Evolutionary conservation across 1,140 invertebrate species (phyloP).

Genomic region (Heliconius melpomene): DNA sequence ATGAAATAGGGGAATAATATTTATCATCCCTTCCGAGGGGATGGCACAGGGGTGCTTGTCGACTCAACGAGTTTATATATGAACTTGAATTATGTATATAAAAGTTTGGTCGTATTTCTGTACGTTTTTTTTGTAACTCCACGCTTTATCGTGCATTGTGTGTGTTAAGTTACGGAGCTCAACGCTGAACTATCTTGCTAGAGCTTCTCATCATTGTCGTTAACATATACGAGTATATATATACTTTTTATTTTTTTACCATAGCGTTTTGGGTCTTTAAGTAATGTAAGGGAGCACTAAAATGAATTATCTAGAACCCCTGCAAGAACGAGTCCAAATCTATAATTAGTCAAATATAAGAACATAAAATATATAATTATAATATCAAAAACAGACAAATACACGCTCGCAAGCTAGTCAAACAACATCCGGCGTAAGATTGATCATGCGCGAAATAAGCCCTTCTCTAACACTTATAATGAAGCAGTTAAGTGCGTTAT

Average conservation of each 20-base stretch:
- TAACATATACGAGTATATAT: no score
- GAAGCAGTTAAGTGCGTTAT: not conserved
- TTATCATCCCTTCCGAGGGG: conserved; percentile 5
- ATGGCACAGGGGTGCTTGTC: not conserved
- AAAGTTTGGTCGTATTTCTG: not conserved
- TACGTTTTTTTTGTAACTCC: not conserved
- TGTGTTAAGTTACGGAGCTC: no score
- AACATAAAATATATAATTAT: no score
- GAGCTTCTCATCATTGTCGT: no score
- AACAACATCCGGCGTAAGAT: not conserved
- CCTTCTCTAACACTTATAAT: conserved; percentile 1
- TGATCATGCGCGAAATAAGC: conserved; percentile 15
- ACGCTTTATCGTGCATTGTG: not conserved
- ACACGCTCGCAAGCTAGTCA: not conserved
- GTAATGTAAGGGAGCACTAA: no score
- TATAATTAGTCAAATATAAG: no score
- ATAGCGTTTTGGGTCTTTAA: no score
- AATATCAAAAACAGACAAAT: not conserved
- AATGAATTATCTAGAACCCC: no score
- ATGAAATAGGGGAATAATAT: conserved; percentile 11
- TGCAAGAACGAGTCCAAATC: no score
- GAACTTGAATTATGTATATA: not conserved
- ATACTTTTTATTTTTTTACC: no score
- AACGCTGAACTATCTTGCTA: no score
- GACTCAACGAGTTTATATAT: not conserved